Conservation (phyloP, 2,797 vertebrate species). For the Argyrosomus regius region DNA sequence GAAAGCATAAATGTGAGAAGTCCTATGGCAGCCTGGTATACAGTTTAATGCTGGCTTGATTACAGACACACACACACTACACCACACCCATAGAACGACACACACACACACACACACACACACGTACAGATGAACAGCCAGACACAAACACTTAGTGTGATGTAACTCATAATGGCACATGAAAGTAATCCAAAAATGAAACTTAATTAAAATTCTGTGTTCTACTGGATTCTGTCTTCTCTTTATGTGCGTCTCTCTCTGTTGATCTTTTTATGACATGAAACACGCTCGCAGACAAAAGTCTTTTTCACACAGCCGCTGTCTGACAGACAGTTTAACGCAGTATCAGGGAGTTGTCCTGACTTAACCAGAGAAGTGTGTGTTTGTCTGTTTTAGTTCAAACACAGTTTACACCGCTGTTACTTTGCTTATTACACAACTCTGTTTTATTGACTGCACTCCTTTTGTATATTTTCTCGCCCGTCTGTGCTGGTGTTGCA, state of each 20-base stretch:
- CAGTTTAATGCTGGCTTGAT: constrained; percentile 42
- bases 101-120: constrained; percentile 28
- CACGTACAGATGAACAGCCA: constrained; percentile 18
- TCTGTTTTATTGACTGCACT: constrained; percentile 21
- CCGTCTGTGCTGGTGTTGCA: constrained; percentile 33
- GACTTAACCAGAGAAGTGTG: constrained; percentile 41
- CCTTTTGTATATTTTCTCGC: constrained; percentile 6
- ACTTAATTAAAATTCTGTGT: constrained; percentile 38
- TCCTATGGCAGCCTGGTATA: constrained; percentile 46
- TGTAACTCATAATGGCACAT: constrained; percentile 49
- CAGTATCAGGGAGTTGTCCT: constrained; percentile 41
- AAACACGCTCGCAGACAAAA: constrained; percentile 1
- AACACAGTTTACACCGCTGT: constrained; percentile 37
- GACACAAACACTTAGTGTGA: constrained; percentile 27
- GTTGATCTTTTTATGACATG: not conserved
- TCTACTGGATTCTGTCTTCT: constrained; percentile 16
- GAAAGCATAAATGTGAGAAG: constrained; percentile 64
- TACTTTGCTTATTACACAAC: constrained; percentile 42
- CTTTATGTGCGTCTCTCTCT: constrained; percentile 2
- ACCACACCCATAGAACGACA: constrained; percentile 55
- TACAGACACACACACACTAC: constrained; percentile 50
- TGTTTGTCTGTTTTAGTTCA: constrained; percentile 28
- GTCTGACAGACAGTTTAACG: constrained; percentile 20
- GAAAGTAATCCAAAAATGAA: constrained; percentile 58
- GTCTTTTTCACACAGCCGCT: constrained; percentile 4